These are phyloP conservation scores for Abscondita cerata DNA, from an alignment of 2,888 invertebrate species.

Conservation along the genomic window DNA sequence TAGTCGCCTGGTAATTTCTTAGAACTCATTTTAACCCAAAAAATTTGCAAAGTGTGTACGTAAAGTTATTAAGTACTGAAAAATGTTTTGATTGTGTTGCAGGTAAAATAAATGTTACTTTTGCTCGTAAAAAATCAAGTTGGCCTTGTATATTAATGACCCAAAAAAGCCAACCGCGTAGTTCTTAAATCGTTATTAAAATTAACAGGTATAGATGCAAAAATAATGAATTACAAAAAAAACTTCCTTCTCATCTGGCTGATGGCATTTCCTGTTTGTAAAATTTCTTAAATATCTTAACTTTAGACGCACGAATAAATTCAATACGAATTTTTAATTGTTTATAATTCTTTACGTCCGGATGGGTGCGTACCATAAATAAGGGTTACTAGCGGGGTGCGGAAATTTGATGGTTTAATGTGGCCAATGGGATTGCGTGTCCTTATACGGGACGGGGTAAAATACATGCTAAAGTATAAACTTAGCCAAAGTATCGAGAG, in stretches of 20 bases:
- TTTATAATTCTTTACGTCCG: conserved; percentile 35
- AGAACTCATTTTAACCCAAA: too few species aligned
- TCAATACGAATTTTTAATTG: conserved; percentile 32
- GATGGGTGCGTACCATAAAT: conserved; percentile 44
- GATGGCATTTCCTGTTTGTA: conserved; percentile 1
- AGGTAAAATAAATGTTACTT: background rate
- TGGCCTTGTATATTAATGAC: conserved; percentile 23
- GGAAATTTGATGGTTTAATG: conserved; percentile 47
- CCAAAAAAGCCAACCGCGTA: conserved; percentile 13
- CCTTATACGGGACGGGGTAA: conserved; percentile 56
- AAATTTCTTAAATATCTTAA: background rate
- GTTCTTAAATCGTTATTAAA: conserved; percentile 12
- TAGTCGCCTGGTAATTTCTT: too few species aligned
- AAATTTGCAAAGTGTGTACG: too few species aligned
- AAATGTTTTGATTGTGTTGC: too few species aligned
- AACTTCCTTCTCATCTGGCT: background rate
- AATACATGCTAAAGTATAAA: conserved; percentile 42
- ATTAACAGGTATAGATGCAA: conserved; percentile 16
- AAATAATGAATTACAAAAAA: background rate
- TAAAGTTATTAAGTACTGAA: background rate
- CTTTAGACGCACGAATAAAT: conserved; percentile 21
- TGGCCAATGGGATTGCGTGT: conserved; percentile 52
- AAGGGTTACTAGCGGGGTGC: conserved; percentile 46
- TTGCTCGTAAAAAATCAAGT: conserved; percentile 19
- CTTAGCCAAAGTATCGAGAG: conserved; percentile 46